A percentile compares a stretch with the other conserved stretches of the same genome.
Conservation (phyloP, 1,140 invertebrate species). For the Seison nebaliae region DNA sequence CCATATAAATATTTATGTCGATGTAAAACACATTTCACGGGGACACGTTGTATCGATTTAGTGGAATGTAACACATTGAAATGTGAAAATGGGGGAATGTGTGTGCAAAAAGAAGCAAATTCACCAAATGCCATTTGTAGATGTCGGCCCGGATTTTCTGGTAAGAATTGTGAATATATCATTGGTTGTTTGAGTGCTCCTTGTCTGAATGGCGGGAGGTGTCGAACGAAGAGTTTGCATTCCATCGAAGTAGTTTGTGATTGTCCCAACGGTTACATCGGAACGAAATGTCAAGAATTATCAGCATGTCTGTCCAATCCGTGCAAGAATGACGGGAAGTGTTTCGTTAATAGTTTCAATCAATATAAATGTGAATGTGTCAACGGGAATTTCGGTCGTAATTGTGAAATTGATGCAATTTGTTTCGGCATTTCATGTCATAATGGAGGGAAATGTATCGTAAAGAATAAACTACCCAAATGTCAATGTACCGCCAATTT, state of each 20-base stretch:
- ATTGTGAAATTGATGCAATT: conserved; percentile 1
- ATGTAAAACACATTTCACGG: conserved; percentile 16
- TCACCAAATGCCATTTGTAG: conserved; percentile 15
- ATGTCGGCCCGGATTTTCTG: conserved; percentile 10
- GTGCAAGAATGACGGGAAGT: conserved; percentile 4
- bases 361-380: conserved; percentile 11
- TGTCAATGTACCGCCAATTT: conserved; percentile 12
- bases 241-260: conserved; percentile 35
- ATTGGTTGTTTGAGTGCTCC: conserved; percentile 13
- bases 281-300: conserved; percentile 49
- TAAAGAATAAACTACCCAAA: conserved; percentile 2
- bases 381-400: conserved; percentile 4
- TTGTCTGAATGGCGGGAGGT: conserved; percentile 17
- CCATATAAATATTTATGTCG: conserved; percentile 4
- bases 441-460: conserved; percentile 27
- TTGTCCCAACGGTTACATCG: conserved; percentile 63
- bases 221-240: conserved; percentile 11
- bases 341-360: conserved; percentile 32
- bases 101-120: conserved; percentile 4
- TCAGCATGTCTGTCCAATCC: conserved; percentile 5
- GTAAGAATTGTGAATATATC: conserved; percentile 3
- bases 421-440: neutral
- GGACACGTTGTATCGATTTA: conserved; percentile 8
- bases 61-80: conserved; percentile 6
- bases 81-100: conserved; percentile 10